phyloP scores from a whole-genome alignment of 2,797 vertebrate genomes.

The Buceros bicornis region DNA sequence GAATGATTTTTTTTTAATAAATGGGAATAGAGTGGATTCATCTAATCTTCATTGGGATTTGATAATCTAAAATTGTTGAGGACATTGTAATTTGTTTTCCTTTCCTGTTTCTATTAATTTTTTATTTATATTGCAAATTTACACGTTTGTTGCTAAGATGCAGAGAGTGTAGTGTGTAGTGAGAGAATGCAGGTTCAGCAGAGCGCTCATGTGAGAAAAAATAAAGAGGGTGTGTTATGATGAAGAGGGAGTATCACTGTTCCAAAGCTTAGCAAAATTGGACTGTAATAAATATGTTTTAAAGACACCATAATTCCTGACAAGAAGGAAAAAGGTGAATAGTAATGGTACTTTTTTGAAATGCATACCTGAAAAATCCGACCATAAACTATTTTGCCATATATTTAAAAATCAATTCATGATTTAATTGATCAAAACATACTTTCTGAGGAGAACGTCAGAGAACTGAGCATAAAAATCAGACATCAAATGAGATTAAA shows the following conservation, averaged over 20 bases:
- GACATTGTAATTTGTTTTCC: neutral
- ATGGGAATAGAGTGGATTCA: neutral
- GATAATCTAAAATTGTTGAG: neutral
- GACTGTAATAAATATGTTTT: neutral
- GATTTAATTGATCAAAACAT: neutral
- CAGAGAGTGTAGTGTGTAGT: neutral
- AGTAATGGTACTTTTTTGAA: neutral
- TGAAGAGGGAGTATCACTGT: neutral
- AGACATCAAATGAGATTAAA: neutral
- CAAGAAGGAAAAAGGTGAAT: neutral
- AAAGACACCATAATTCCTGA: neutral
- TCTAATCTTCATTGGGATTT: neutral
- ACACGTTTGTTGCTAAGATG: neutral
- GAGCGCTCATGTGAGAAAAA: neutral
- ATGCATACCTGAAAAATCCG: neutral
- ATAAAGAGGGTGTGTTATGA: neutral
- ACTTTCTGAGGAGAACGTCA: neutral
- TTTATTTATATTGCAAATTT: neutral
- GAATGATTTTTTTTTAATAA: neutral
- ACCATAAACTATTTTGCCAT: neutral
- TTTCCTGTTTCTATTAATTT: neutral
- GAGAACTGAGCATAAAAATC: neutral
- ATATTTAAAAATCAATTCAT: neutral
- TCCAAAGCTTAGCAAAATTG: neutral
- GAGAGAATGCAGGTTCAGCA: neutral